phyloP scores from a whole-genome alignment of 2,888 invertebrate species.

The Noctua fimbriata region DNA sequence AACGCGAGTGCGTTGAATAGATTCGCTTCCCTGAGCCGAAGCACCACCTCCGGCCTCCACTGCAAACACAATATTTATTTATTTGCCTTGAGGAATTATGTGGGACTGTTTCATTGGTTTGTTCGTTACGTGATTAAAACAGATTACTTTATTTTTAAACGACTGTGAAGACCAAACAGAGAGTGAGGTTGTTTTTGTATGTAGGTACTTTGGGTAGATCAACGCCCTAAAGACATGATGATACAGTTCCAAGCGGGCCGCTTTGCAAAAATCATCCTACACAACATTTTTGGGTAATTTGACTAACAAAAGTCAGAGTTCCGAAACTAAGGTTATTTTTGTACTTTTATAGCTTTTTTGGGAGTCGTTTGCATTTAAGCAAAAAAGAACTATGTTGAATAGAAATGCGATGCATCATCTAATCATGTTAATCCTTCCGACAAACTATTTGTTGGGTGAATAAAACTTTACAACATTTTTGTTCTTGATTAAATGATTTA shows the following conservation, averaged over 20 bases:
- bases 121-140: background rate
- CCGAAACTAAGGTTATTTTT: background rate
- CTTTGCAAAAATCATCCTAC: background rate
- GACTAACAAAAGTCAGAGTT: background rate
- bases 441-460: too few species aligned
- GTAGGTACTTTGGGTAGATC: background rate
- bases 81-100: background rate
- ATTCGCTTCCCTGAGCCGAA: background rate
- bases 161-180: background rate
- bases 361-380: background rate
- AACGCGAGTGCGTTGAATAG: background rate
- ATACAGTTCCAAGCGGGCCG: background rate
- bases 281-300: background rate
- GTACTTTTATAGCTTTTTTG: background rate
- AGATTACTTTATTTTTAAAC: background rate
- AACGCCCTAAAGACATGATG: background rate
- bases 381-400: too few species aligned
- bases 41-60: background rate
- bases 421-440: too few species aligned
- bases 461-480: too few species aligned
- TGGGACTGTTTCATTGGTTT: background rate
- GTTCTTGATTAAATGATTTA: too few species aligned
- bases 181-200: background rate
- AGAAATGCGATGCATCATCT: too few species aligned
- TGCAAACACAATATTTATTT: conserved; percentile 8